Percentiles rank a stretch among this genome's conserved stretches.
Evolutionary conservation across 1,140 invertebrate genomes (phyloP).

Genomic region (Euborellia annulipes): DNA sequence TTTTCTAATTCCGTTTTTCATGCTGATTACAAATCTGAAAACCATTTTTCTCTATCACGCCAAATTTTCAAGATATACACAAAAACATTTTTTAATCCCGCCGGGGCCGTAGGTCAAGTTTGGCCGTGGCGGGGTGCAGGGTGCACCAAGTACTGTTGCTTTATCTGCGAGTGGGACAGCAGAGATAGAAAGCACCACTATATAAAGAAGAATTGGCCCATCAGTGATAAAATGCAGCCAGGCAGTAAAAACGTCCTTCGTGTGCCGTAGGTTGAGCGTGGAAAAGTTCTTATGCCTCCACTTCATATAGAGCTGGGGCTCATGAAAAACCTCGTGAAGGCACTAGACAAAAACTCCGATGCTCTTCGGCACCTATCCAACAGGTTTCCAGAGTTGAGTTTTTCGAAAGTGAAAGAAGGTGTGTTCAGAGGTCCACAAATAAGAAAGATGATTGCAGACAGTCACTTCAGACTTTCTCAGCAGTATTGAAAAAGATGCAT

Average conservation of each 20-base stretch:
- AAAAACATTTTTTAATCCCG: no score
- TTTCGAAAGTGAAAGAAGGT: not conserved
- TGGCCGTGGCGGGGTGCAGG: no score
- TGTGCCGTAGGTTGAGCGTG: conserved; percentile 13
- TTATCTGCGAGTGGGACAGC: conserved; percentile 21
- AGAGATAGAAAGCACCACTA: conserved; percentile 16
- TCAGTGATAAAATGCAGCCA: conserved; percentile 9
- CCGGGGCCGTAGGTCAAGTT: no score
- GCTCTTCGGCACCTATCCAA: conserved; percentile 8
- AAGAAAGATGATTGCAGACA: not conserved
- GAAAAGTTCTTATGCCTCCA: conserved; percentile 20
- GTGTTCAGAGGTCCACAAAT: not conserved
- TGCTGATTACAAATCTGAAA: no score
- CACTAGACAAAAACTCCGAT: conserved; percentile 13
- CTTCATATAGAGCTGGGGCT: conserved; percentile 24
- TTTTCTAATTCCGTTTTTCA: no score
- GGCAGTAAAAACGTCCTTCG: conserved; percentile 18
- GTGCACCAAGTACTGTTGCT: conserved; percentile 24
- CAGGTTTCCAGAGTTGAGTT: not conserved
- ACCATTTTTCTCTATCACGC: no score
- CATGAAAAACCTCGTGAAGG: conserved; percentile 26
- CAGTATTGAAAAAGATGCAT: conserved; percentile 1
- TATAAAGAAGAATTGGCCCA: conserved; percentile 12
- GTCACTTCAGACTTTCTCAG: not conserved
- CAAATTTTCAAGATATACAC: no score